These are phyloP conservation scores for Catamblyrhynchus diadema DNA, from an alignment of 2,797 vertebrate species.

Conservation along the genomic window DNA sequence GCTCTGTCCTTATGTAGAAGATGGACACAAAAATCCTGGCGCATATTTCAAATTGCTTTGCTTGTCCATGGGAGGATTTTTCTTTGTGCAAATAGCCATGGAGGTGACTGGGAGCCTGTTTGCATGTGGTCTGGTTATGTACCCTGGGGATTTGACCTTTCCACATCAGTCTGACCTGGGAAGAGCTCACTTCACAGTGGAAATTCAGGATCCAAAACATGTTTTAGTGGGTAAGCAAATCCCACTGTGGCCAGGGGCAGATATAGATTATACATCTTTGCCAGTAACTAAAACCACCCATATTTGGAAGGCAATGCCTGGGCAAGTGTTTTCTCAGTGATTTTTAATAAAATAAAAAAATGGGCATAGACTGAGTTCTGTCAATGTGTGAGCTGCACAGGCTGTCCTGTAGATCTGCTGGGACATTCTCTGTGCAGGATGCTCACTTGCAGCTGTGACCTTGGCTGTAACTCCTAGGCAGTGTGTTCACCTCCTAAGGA, in stretches of 20 bases:
- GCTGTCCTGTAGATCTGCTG: neutral
- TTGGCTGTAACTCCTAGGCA: neutral
- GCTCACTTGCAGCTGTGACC: neutral
- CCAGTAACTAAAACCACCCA: neutral
- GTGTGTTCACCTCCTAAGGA: neutral
- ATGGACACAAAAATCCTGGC: neutral
- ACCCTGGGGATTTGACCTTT: neutral
- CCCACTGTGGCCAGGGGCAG: neutral
- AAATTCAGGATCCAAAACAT: neutral
- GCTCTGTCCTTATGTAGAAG: neutral
- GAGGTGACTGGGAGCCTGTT: neutral
- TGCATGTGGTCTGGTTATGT: fast-evolving
- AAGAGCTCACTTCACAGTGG: neutral
- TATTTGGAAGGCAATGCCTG: neutral
- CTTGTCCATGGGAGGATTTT: neutral
- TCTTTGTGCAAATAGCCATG: neutral
- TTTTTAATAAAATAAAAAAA: neutral
- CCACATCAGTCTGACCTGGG: neutral
- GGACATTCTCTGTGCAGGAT: neutral
- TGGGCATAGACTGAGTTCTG: neutral
- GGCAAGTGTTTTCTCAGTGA: neutral
- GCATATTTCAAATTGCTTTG: neutral
- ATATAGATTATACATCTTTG: neutral
- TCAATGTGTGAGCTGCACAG: neutral
- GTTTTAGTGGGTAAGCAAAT: neutral